Percentiles rank a stretch among this genome's conserved stretches.
These are phyloP conservation scores for Channallabes apus DNA, from an alignment of 2,797 vertebrate species.

Conservation along the genomic window DNA sequence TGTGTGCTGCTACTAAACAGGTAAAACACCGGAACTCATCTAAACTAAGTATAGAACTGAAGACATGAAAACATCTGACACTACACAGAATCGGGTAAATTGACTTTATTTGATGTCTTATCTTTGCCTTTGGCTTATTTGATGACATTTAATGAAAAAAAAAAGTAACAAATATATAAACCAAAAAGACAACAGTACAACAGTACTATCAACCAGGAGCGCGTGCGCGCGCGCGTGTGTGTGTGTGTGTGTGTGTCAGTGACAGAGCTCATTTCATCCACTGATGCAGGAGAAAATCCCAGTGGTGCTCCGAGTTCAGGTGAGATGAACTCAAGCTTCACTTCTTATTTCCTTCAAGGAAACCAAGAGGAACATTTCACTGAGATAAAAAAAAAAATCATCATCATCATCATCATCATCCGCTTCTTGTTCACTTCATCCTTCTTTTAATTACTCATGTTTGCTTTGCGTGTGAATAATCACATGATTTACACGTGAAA, in stretches of 20 bases:
- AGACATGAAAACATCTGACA: not conserved
- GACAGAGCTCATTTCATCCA: slow-evolving; percentile 56
- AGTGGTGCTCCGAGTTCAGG: slow-evolving; percentile 71
- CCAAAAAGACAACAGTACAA: not conserved
- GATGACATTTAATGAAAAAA: not conserved
- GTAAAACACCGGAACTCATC: not conserved
- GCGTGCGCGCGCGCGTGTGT: not conserved
- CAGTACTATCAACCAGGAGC: not conserved
- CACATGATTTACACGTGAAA: not conserved
- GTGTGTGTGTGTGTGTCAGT: slow-evolving; percentile 7
- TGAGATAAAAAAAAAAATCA: not conserved
- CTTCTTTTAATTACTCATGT: not conserved
- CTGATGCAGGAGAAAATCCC: slow-evolving; percentile 54
- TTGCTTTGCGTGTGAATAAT: not conserved
- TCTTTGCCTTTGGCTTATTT: not conserved
- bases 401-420: not conserved
- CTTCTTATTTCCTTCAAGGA: slow-evolving; percentile 77
- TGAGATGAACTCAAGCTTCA: slow-evolving; percentile 79
- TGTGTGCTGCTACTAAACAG: not conserved
- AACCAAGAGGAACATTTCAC: slow-evolving; percentile 46
- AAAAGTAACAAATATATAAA: not conserved
- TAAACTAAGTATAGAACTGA: not conserved
- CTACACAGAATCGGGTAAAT: not conserved
- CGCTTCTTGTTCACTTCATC: not conserved
- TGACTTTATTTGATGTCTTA: not conserved